Conservation (phyloP, 1,140 invertebrate species). For the Lepidurus arcticus region DNA sequence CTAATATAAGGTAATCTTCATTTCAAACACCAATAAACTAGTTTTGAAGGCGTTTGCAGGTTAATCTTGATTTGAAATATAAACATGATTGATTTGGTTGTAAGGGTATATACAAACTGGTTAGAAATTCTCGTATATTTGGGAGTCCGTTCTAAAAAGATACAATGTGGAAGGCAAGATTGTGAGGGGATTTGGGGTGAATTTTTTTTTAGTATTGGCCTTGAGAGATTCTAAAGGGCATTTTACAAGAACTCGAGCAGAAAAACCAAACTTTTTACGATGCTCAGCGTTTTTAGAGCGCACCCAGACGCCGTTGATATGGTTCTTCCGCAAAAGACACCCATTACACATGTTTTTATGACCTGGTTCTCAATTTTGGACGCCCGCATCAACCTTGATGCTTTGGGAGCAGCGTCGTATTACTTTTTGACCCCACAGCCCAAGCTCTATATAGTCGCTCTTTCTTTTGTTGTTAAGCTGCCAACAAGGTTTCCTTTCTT, state of each 20-base stretch:
- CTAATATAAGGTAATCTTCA: too few species aligned
- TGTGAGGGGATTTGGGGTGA: too few species aligned
- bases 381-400: slow-evolving; percentile 20
- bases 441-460: neutral
- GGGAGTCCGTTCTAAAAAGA: too few species aligned
- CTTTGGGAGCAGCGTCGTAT: neutral
- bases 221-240: neutral
- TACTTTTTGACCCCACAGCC: neutral
- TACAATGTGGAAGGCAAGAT: too few species aligned
- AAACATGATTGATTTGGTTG: too few species aligned
- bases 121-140: too few species aligned
- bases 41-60: too few species aligned
- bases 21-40: too few species aligned
- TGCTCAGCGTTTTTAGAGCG: neutral
- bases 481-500: neutral
- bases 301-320: neutral
- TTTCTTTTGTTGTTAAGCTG: neutral
- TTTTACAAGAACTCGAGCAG: neutral
- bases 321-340: slow-evolving; percentile 17
- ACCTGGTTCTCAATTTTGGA: slow-evolving; percentile 19
- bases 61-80: too few species aligned
- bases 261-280: neutral
- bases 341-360: neutral
- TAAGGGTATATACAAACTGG: too few species aligned
- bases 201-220: neutral